Evolutionary conservation across 30 jellyfish, hydroid and myxozoan species (phyloP).

Genomic region (Aurelia sp.): DNA sequence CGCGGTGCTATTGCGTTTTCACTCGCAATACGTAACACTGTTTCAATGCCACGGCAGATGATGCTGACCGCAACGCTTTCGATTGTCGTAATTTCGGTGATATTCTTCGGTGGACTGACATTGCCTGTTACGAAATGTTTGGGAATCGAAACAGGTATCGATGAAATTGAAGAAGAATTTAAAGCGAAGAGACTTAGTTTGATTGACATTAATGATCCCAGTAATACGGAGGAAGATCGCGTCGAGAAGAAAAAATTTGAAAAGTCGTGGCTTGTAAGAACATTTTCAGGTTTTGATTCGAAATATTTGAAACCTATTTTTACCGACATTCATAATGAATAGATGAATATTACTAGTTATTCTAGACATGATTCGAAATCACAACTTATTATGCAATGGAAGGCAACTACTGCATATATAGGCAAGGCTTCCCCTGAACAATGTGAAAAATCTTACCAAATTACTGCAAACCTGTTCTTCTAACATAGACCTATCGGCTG

Average conservation of each 20-base stretch:
- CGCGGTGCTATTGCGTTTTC: constrained; percentile 99
- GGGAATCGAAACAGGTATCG: constrained; percentile 97
- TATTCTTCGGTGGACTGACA: constrained; percentile 96
- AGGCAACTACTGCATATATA: too few species aligned
- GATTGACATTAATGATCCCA: constrained; percentile 94
- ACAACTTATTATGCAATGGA: too few species aligned
- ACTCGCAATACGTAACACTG: constrained; percentile 99
- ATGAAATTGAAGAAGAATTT: constrained; percentile 98
- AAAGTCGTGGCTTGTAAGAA: constrained; percentile 98
- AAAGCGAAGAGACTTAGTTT: constrained; percentile 97
- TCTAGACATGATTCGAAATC: too few species aligned
- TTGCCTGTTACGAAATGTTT: constrained; percentile 92
- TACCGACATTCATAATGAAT: constrained; percentile 89
- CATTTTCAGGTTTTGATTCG: constrained; percentile 88
- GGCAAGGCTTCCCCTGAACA: too few species aligned
- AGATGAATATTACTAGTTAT: neutral
- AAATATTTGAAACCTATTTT: constrained; percentile 90
- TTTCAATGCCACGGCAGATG: constrained; percentile 97
- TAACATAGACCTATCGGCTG: too few species aligned
- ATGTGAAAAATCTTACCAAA: too few species aligned
- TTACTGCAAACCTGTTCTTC: too few species aligned
- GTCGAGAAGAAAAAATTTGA: constrained; percentile 95
- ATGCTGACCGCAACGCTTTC: constrained; percentile 98
- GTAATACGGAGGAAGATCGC: constrained; percentile 95
- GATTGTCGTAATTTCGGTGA: constrained; percentile 94